Base-by-base conservation (phyloP, 2,797 vertebrate genomes). In the Delichon dasypus region DNA sequence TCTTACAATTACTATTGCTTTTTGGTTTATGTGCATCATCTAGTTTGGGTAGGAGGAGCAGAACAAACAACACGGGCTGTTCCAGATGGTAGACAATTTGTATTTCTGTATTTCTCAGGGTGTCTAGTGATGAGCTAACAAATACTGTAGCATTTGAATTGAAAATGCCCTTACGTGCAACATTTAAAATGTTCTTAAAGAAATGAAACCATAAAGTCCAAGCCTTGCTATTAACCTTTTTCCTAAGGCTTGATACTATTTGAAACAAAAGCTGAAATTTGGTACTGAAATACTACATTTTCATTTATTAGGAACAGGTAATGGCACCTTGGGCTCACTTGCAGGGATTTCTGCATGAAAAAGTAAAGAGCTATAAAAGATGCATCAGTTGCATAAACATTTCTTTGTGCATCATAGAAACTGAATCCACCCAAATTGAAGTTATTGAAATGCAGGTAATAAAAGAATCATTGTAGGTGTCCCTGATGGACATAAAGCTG, bases 81-180 rank as follows among this genome's bases (percentile, higher is more conserved):
- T 94, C 84, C 90, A 95, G 84, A 92, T 90, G 96, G 93, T 25
- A 93, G 81, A 92, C 65, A 85, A 89, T 62, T 94, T 61, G 74
- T 73, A 64, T 89, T 96, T 93, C 89, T 38, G 36, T 38, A 38
- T 38, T 95, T 38, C 53, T 89, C 48, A 47, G 80, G 45, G 36
- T 87, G 68, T 85, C 92, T 87, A 60, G 74, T 88, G 74, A 85
- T 89, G 88, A 93, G 55, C 80, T 93, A 91, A 60, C 71, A 94
- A 85, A 88, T 84, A 83, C 38, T 77, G 42, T 53, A 93, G 57
- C 34, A 34, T 79, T 88, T 64, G 34, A 71, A 82, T 60, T 92
- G 80, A 95, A 93, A 90, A 61, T 40, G 29, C 44, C 60, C 53
- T 89, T 87, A 57, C 11, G 7, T 73, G 38, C 23, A 64, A 40